These are phyloP conservation scores for Byasa hedistus DNA, from an alignment of 2,888 invertebrate genomes.

Conservation along the genomic window DNA sequence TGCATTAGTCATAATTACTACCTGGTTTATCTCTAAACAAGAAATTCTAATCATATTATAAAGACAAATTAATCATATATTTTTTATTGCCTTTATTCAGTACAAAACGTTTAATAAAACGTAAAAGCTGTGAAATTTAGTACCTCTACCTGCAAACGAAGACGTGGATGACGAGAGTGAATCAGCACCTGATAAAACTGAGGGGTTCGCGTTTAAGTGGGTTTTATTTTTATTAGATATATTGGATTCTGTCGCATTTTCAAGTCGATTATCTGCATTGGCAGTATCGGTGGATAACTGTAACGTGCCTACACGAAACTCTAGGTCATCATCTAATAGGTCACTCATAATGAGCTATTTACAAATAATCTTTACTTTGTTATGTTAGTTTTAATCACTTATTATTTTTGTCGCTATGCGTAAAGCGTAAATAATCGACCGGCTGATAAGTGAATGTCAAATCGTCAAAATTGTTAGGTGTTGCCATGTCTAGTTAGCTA, in stretches of 20 bases:
- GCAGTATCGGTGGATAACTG: slow-evolving; percentile 62
- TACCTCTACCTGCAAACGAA: slow-evolving; percentile 63
- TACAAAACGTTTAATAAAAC: neutral
- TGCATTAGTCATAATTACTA: neutral
- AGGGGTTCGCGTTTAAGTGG: slow-evolving; percentile 56
- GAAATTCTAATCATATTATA: neutral
- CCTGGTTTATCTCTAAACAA: neutral
- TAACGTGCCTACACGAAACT: slow-evolving; percentile 79
- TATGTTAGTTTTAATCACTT: neutral
- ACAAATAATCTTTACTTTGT: slow-evolving; percentile 17
- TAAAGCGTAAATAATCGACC: slow-evolving; percentile 65
- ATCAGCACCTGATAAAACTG: slow-evolving; percentile 71
- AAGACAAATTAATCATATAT: too few relatives aligned
- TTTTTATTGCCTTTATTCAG: neutral
- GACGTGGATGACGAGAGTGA: slow-evolving; percentile 69
- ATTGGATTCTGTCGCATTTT: slow-evolving; percentile 41
- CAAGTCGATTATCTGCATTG: slow-evolving; percentile 44
- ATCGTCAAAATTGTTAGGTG: slow-evolving; percentile 36
- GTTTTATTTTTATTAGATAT: slow-evolving; percentile 48
- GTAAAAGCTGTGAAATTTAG: slow-evolving; percentile 3
- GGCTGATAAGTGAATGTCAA: slow-evolving; percentile 42
- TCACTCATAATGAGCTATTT: slow-evolving; percentile 58
- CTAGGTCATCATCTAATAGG: slow-evolving; percentile 78
- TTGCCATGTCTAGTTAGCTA: slow-evolving; percentile 9
- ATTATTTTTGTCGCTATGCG: slow-evolving; percentile 40